phyloP scores from a whole-genome alignment of 2,888 invertebrate species.

The Micropterix aruncella region DNA sequence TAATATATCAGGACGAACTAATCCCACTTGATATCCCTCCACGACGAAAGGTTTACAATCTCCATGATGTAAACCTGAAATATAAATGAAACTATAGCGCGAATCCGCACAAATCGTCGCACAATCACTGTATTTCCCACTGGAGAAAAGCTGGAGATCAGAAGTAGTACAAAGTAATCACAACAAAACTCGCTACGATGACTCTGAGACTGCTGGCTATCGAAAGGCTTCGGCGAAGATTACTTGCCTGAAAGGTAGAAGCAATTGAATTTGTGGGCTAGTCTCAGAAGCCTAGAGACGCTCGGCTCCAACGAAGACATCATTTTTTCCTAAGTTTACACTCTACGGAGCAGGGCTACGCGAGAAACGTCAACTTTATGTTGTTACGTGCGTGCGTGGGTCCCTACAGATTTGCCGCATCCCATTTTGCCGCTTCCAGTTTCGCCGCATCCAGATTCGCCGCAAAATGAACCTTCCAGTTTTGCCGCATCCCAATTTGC shows the following conservation, averaged over 20 bases:
- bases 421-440: too few relatives aligned
- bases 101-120: too few relatives aligned
- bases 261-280: constrained; percentile 80
- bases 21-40: constrained; percentile 79
- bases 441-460: too few relatives aligned
- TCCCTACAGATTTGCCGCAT: too few relatives aligned
- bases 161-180: too few relatives aligned
- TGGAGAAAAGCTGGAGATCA: too few relatives aligned
- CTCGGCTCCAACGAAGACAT: not conserved
- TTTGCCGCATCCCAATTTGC: too few relatives aligned
- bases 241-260: constrained; percentile 75
- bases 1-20: constrained; percentile 73
- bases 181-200: too few relatives aligned
- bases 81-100: constrained; percentile 2
- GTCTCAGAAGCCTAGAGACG: constrained; percentile 39
- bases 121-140: too few relatives aligned
- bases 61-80: constrained; percentile 57
- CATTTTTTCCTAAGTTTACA: not conserved
- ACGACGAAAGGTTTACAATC: constrained; percentile 80
- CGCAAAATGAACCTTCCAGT: too few relatives aligned
- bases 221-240: too few relatives aligned
- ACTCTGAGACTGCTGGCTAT: too few relatives aligned
- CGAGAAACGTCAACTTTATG: not conserved
- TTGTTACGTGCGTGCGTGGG: not conserved
- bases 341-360: not conserved